A percentile compares a stretch with the other conserved stretches of the same genome.
Conservation (phyloP, 2,797 vertebrate genomes). For the Melanotaenia parkinsoni region DNA sequence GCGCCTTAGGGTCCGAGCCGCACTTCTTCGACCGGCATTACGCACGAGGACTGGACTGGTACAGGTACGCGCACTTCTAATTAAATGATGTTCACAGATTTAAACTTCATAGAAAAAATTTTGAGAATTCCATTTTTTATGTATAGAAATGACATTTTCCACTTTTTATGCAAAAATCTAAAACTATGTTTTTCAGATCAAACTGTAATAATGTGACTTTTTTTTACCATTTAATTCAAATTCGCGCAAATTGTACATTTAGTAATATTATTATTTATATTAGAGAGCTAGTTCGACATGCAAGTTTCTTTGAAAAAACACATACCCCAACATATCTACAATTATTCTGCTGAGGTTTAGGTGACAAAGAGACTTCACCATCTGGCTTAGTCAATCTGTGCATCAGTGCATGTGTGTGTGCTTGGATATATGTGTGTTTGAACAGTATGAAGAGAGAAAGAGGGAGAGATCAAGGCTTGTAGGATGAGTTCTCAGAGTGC, state of each 20-base stretch:
- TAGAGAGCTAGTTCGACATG: background rate
- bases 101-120: too few species aligned
- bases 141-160: background rate
- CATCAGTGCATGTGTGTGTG: conserved; percentile 14
- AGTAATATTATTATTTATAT: background rate
- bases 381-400: conserved; percentile 75
- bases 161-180: background rate
- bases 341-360: conserved; percentile 58
- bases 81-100: background rate
- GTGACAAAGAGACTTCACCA: conserved; percentile 68
- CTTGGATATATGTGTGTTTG: conserved; percentile 35
- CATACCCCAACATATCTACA: conserved; percentile 58
- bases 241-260: background rate
- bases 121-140: background rate
- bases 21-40: conserved; percentile 89
- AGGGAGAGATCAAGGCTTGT: conserved; percentile 21
- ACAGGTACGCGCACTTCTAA: conserved; percentile 78
- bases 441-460: conserved; percentile 25
- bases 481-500: conserved; percentile 68
- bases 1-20: conserved; percentile 84
- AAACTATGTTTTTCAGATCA: background rate
- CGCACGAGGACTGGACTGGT: conserved; percentile 85
- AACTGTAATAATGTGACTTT: background rate
- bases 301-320: conserved; percentile 1
- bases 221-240: conserved; percentile 3